Percentiles rank a stretch among this genome's conserved stretches.
Evolutionary conservation across 23 tunicate species (phyloP).

Genomic region (Clavelina lepadiformis): DNA sequence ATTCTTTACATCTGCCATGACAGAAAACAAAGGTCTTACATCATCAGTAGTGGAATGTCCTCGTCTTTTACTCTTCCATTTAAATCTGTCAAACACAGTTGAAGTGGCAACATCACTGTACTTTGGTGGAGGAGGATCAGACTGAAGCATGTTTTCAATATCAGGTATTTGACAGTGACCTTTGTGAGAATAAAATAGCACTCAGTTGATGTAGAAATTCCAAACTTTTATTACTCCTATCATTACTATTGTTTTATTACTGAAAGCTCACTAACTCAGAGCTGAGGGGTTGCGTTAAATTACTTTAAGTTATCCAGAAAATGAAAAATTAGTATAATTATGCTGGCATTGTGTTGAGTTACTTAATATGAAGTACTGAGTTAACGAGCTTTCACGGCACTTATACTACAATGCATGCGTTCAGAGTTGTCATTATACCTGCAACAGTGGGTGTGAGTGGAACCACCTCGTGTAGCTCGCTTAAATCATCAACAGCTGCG

Average conservation of each 20-base stretch:
- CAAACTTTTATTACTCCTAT: too few species aligned
- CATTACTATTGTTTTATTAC: too few species aligned
- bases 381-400: too few species aligned
- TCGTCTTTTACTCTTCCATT: conserved; percentile 17
- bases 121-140: conserved; percentile 89
- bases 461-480: conserved; percentile 93
- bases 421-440: conserved; percentile 9
- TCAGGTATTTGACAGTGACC: conserved; percentile 49
- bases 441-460: conserved; percentile 86
- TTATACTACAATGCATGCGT: too few species aligned
- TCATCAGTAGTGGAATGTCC: neutral
- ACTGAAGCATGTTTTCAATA: conserved; percentile 68
- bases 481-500: conserved; percentile 41
- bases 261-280: too few species aligned
- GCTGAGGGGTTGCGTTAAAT: too few species aligned
- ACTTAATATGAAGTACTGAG: too few species aligned
- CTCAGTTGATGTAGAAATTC: neutral
- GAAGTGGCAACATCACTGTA: conserved; percentile 69
- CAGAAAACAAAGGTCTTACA: too few species aligned
- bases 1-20: too few species aligned
- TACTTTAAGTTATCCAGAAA: too few species aligned
- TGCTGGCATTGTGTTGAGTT: too few species aligned
- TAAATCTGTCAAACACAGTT: conserved; percentile 35
- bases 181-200: neutral
- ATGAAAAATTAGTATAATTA: too few species aligned